Base-by-base conservation (phyloP, 1,140 invertebrate genomes). In the Vanessa atalanta region DNA sequence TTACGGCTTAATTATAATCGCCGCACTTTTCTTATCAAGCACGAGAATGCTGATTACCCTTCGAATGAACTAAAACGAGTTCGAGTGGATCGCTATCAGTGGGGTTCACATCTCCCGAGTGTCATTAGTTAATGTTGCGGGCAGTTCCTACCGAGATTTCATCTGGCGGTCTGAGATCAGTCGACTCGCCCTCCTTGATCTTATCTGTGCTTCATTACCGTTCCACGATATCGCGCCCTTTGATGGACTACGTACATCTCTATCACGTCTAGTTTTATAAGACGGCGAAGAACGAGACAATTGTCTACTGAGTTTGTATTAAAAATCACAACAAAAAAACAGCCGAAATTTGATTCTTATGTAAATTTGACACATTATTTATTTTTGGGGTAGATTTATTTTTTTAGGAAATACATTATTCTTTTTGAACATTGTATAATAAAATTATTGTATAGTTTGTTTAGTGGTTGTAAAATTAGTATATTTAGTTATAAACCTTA, bases 101-200 rank as follows among this genome's bases (percentile, higher is more conserved):
- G 71, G 78, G 68, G 61, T 73, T 74, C 79, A 80, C 80, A 87
- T 89, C 86, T 88, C 86, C 79, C 63, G 80, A 81, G 83, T 80
- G 83, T 88, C 88, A 89, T 90, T 90, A 90, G 88, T 90, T 90
- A 90, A 90, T 90, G 87, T 85, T 86, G 84, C 84, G 86, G 86
- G 76, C 85, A 88, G 85, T 88, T 86, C 83, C 84, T 84, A 79
- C 79, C 51, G 75, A 82, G 87, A 87, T 85, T 83, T 82, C 83
- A 88, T 88, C 86, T 85, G 74, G 70, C 69, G 78, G 70, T 72
- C 43, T 50, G 79, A 85, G 83, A 87, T 87, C 82, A 81, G 82
- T 73, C 74, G 79, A 77, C 79, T 76, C 80, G 50, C 76, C 79
- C 78, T 81, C 60, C 37, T 78, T 55, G 86, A 89, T 86, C 67